phyloP scores from a whole-genome alignment of 2,797 vertebrate genomes.

The Arnoldichthys spilopterus region DNA sequence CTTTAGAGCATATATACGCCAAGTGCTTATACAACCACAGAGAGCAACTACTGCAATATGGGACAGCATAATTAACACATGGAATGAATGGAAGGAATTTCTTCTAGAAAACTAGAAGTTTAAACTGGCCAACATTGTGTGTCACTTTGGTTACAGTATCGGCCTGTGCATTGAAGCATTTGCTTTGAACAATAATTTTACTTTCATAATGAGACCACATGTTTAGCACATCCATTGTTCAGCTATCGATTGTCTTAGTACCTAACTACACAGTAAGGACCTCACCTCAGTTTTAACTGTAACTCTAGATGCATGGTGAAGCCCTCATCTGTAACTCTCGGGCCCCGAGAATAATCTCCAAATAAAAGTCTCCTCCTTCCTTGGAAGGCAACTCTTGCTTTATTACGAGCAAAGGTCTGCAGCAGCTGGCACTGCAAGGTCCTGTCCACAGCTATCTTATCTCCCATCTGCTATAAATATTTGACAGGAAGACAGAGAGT shows the following conservation, averaged over 20 bases:
- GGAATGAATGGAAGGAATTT: too few species aligned
- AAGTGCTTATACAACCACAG: too few species aligned
- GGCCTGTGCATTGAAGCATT: background rate
- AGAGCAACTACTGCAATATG: too few species aligned
- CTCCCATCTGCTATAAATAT: conserved; percentile 84
- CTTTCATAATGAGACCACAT: background rate
- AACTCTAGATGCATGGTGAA: background rate
- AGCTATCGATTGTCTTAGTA: background rate
- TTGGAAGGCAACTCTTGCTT: conserved; percentile 76
- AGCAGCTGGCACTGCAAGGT: conserved; percentile 81
- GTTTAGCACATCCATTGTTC: background rate
- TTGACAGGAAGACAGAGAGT: conserved; percentile 72
- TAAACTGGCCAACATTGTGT: too few species aligned
- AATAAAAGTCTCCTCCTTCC: conserved; percentile 70
- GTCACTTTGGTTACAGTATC: too few species aligned
- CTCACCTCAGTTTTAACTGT: background rate
- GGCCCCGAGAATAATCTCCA: conserved; percentile 72
- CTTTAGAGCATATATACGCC: too few species aligned
- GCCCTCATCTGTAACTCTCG: conserved; percentile 56
- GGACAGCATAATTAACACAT: too few species aligned
- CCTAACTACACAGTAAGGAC: background rate
- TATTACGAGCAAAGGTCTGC: conserved; percentile 85
- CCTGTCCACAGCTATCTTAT: conserved; percentile 79
- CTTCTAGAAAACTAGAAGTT: too few species aligned
- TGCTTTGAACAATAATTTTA: background rate